Evolutionary conservation across 2,888 invertebrate species (phyloP).

Genomic region (Sinohyriopsis cumingii): DNA sequence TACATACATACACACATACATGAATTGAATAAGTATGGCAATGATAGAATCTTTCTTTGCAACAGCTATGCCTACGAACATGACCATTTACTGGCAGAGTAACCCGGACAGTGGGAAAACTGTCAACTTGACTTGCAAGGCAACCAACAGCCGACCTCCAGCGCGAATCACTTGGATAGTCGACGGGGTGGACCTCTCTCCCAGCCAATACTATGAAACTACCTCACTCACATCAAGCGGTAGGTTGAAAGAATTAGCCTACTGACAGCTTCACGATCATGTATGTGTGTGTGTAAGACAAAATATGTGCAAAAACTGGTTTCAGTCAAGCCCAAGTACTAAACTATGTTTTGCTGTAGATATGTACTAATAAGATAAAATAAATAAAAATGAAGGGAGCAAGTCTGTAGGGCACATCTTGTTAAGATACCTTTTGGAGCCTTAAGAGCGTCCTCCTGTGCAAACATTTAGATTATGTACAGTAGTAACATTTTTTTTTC

Average conservation of each 20-base stretch:
- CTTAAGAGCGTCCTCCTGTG: too few relatives aligned
- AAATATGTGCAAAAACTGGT: too few relatives aligned
- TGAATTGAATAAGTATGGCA: background rate
- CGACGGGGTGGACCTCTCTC: slow-evolving; percentile 32
- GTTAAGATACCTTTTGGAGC: too few relatives aligned
- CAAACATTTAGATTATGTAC: too few relatives aligned
- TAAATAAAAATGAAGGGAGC: too few relatives aligned
- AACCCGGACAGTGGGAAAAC: slow-evolving; percentile 24
- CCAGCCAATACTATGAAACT: slow-evolving; percentile 26
- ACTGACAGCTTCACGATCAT: background rate
- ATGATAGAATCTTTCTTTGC: background rate
- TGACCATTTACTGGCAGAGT: slow-evolving; percentile 41
- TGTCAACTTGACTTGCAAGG: slow-evolving; percentile 53
- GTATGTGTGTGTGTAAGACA: too few relatives aligned
- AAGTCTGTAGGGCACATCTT: too few relatives aligned
- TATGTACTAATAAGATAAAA: too few relatives aligned
- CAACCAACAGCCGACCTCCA: slow-evolving; percentile 46
- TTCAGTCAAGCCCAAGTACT: too few relatives aligned
- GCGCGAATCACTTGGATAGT: slow-evolving; percentile 42
- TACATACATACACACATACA: too few relatives aligned
- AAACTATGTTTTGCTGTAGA: too few relatives aligned
- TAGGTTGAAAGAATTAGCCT: slow-evolving; percentile 10
- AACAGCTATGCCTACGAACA: slow-evolving; percentile 42
- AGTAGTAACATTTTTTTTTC: too few relatives aligned
- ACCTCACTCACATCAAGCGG: slow-evolving; percentile 31